Percentiles rank a stretch among this genome's conserved stretches.
These are phyloP conservation scores for Tretioscincus oriximinensis DNA, from an alignment of 2,113 vertebrate genomes.

Conservation along the genomic window DNA sequence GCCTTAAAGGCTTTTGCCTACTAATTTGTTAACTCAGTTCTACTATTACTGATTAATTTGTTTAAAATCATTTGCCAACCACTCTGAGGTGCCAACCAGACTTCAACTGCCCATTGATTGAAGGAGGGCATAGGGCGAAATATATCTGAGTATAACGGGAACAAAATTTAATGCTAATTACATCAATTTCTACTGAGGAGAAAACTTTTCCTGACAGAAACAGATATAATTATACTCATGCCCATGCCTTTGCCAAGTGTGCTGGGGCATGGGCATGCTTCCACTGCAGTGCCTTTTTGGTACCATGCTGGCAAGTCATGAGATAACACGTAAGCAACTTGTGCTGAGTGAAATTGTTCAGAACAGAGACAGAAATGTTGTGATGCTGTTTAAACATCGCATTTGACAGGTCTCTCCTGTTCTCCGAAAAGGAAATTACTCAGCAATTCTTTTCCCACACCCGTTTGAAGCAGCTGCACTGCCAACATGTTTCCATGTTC, in stretches of 20 bases:
- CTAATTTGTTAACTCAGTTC: too few relatives aligned
- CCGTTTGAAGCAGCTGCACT: constrained; percentile 42
- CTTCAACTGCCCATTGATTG: too few relatives aligned
- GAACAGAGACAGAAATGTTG: not conserved
- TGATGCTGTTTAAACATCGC: not conserved
- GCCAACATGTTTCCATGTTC: constrained; percentile 59
- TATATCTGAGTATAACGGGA: too few relatives aligned
- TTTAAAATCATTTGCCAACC: too few relatives aligned
- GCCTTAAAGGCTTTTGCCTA: too few relatives aligned
- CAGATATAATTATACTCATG: not conserved
- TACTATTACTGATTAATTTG: too few relatives aligned
- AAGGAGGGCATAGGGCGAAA: too few relatives aligned
- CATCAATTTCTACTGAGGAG: not conserved
- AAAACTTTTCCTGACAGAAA: not conserved
- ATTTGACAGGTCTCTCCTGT: constrained; percentile 20
- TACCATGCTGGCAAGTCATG: too few relatives aligned
- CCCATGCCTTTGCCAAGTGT: not conserved
- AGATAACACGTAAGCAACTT: not conserved
- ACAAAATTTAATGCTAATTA: too few relatives aligned
- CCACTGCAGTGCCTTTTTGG: too few relatives aligned
- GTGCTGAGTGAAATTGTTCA: not conserved
- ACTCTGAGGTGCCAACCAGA: too few relatives aligned
- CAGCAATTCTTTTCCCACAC: constrained; percentile 48
- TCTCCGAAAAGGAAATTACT: constrained; percentile 51
- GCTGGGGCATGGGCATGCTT: not conserved